phyloP scores from a whole-genome alignment of 2,888 invertebrate genomes.

The Luperina testacea region DNA sequence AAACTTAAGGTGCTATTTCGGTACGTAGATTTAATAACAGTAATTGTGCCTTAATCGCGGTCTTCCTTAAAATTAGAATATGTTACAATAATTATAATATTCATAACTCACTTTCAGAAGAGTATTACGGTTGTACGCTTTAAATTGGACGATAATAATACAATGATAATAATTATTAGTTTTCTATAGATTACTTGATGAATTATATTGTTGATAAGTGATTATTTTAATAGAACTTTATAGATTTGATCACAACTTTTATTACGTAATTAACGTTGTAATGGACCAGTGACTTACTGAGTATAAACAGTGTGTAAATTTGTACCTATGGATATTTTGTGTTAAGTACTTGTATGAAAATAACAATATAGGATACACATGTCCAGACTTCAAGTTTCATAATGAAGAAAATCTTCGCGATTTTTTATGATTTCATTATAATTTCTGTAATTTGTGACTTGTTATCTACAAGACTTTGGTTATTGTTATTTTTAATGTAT shows the following conservation, averaged over 20 bases:
- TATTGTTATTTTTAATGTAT: conserved; percentile 72
- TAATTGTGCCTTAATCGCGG: conserved; percentile 80
- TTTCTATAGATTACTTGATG: conserved; percentile 69
- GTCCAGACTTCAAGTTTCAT: conserved; percentile 36
- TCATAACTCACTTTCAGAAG: conserved; percentile 73
- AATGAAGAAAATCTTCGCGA: background rate
- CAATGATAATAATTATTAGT: conserved; percentile 65
- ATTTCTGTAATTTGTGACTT: conserved; percentile 33
- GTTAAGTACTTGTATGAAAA: conserved; percentile 59
- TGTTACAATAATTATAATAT: conserved; percentile 67
- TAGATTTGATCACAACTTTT: conserved; percentile 71
- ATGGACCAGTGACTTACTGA: conserved; percentile 66
- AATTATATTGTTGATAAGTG: conserved; percentile 75
- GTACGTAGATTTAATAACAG: conserved; percentile 66
- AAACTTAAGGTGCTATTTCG: conserved; percentile 78
- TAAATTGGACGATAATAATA: conserved; percentile 84
- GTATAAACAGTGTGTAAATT: conserved; percentile 62
- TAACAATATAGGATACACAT: conserved; percentile 59
- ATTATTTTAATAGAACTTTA: conserved; percentile 63
- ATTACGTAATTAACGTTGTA: conserved; percentile 74
- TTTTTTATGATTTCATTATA: conserved; percentile 18
- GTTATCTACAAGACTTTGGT: conserved; percentile 62
- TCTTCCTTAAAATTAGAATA: conserved; percentile 81
- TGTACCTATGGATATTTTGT: conserved; percentile 62
- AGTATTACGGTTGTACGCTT: conserved; percentile 89